Evolutionary conservation across 2,113 vertebrate genomes (phyloP).

Genomic region (Etheostoma cragini): DNA sequence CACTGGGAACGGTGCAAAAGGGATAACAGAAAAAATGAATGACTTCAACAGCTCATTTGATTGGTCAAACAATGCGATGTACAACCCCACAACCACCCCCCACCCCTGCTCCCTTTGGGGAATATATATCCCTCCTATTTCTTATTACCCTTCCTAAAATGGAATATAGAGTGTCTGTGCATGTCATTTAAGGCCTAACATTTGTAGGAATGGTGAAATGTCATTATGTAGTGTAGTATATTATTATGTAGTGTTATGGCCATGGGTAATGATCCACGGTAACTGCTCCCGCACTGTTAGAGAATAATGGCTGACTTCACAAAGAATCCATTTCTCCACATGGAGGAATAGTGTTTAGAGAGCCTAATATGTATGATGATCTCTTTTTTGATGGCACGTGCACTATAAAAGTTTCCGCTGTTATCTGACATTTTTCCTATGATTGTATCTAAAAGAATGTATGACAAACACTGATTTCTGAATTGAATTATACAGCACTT

Average conservation of each 20-base stretch:
- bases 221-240: conserved; percentile 56
- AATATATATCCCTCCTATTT: conserved; percentile 17
- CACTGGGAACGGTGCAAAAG: not conserved
- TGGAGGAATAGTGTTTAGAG: conserved; percentile 64
- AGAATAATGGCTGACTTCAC: conserved; percentile 63
- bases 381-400: conserved; percentile 28
- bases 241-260: conserved; percentile 64
- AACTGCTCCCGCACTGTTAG: conserved; percentile 52
- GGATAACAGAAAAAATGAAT: not conserved
- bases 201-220: conserved; percentile 45
- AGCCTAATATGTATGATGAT: conserved; percentile 48
- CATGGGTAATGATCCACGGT: conserved; percentile 68
- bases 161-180: conserved; percentile 23
- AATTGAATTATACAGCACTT: not conserved
- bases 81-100: no score
- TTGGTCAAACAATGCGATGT: not conserved
- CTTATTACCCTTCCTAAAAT: conserved; percentile 14
- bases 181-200: conserved; percentile 35
- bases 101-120: not conserved
- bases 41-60: not conserved
- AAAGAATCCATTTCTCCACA: conserved; percentile 62
- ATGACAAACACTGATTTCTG: not conserved
- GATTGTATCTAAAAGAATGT: not conserved
- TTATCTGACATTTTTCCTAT: not conserved
- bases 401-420: not conserved